Base-by-base conservation (phyloP, 2,797 vertebrate genomes). In the Euthynnus affinis region DNA sequence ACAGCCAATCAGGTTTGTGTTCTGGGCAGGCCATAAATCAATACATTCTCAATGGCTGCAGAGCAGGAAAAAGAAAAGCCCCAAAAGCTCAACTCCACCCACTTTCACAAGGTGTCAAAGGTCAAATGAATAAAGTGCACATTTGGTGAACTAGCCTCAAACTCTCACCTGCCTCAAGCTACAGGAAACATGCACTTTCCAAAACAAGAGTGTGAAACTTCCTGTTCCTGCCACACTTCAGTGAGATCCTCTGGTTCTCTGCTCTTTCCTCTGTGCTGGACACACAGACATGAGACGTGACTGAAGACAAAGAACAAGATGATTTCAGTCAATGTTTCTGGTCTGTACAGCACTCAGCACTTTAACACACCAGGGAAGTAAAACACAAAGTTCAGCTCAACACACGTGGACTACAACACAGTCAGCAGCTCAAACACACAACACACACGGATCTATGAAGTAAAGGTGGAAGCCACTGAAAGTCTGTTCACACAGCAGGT, bases 1-100 rank as follows among this genome's bases (percentile, higher is more conserved):
- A 56, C 44, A 81, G 89, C 92, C 94, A 93, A 94, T 94, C 93
- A 94, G n/a, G 64, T 89, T 82, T 77, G 86, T 89, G 64, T 44
- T 71, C 71, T 60, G 74, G 52, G 55, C 77, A 61, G 81, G 55
- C n/a, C 66, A 81, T 71, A 71, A 82, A 81, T 76, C 20, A 44
- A 72, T 89, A 92, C 91, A 91, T 93, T 93, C 90, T 87, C 20
- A 60, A 25, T 14, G 40, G 82, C 74, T 85, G 82, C 55, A 61
- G 55, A 85, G 69, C 70, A 70, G 9, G 6, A 77, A 76, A 49
- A 49, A 49, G 6, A 46, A 46, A 46, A 46, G 4, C 63, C 53
- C 15, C 2, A 59, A 71, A 55, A 34, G 40, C 44, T 49, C 37
- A 76, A 71, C 63, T 53, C 32, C 71, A 61, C 62, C 82, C 17